Conservation (phyloP, 2,797 vertebrate species). For the Acrossocheilus wenchowensis region DNA sequence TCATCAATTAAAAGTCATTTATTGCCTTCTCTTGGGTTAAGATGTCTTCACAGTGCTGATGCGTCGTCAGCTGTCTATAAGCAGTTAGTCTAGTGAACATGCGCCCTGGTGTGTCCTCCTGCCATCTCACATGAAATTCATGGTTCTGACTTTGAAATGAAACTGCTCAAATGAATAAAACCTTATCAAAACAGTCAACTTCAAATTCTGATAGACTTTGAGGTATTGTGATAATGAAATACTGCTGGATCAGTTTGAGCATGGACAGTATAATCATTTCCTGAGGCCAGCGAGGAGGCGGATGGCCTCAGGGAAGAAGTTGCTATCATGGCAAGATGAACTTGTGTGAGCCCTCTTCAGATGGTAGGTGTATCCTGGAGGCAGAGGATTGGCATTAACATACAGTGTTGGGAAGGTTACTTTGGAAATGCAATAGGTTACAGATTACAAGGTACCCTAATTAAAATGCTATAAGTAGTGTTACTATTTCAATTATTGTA, state of each 20-base stretch:
- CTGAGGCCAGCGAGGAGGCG: background rate
- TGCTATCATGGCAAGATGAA: background rate
- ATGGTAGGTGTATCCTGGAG: background rate
- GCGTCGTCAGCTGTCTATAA: background rate
- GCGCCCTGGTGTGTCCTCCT: background rate
- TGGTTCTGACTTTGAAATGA: background rate
- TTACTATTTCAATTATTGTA: too few relatives aligned
- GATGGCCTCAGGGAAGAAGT: slow-evolving; percentile 18
- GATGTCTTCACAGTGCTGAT: background rate
- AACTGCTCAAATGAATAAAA: background rate
- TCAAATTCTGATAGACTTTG: background rate
- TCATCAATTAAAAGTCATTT: background rate
- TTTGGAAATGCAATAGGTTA: too few relatives aligned
- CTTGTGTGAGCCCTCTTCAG: slow-evolving; percentile 1
- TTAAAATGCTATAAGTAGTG: too few relatives aligned
- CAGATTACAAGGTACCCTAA: too few relatives aligned
- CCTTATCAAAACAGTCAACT: background rate
- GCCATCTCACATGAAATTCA: background rate
- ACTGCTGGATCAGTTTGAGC: background rate
- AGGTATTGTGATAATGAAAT: background rate
- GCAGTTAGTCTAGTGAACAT: background rate
- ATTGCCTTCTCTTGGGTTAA: background rate
- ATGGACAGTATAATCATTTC: background rate
- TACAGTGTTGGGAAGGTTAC: too few relatives aligned
- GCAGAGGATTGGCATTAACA: background rate